Evolutionary conservation across 2,797 vertebrate species (phyloP).

Genomic region (Channa striata): DNA sequence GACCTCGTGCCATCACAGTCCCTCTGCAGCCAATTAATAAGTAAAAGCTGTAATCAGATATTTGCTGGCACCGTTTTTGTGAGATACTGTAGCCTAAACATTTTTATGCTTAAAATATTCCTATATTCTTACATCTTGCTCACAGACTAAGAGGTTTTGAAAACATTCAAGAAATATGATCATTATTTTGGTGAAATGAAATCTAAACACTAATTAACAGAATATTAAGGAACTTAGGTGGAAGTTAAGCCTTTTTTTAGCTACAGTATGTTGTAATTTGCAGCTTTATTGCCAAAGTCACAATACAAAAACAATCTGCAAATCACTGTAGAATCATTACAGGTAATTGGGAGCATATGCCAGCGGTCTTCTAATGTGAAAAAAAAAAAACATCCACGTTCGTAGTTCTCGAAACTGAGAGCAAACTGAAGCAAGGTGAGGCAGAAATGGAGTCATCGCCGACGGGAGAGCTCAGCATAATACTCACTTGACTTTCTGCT

Average conservation of each 20-base stretch:
- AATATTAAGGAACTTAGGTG: background rate
- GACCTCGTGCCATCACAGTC: background rate
- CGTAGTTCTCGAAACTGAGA: constrained; percentile 13
- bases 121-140: background rate
- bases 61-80: background rate
- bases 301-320: background rate
- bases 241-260: background rate
- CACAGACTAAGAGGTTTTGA: background rate
- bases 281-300: background rate
- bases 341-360: constrained; percentile 1
- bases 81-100: background rate
- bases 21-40: constrained; percentile 3
- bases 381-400: constrained; percentile 1
- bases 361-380: background rate
- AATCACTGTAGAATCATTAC: background rate
- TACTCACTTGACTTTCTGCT: constrained; percentile 67
- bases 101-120: too few species aligned
- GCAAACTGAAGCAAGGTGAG: constrained; percentile 39
- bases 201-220: background rate
- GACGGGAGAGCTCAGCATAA: constrained; percentile 54
- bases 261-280: background rate
- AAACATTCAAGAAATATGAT: background rate
- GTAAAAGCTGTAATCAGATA: background rate
- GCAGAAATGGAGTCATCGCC: constrained; percentile 56
- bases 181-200: too few species aligned